phyloP scores from a whole-genome alignment of 2,113 vertebrate genomes.

The Paradoxurus hermaphroditus region DNA sequence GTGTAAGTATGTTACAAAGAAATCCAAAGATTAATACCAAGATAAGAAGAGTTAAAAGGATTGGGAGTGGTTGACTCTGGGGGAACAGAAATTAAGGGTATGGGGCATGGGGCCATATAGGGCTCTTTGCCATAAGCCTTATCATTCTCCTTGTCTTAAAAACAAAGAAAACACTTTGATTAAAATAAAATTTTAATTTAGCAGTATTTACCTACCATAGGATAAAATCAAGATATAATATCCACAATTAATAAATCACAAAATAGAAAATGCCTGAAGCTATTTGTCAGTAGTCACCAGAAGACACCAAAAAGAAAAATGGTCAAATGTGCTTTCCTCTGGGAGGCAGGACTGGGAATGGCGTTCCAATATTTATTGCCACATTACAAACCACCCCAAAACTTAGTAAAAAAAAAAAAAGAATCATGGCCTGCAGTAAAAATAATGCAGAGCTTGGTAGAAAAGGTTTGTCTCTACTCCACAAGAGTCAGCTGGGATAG shows the following conservation, averaged over 20 bases:
- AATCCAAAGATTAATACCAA: slow-evolving; percentile 2
- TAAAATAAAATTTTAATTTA: slow-evolving; percentile 6
- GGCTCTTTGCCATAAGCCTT: neutral
- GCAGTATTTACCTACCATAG: neutral
- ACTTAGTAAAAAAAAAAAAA: neutral
- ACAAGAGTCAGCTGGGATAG: too few relatives aligned
- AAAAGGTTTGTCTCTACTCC: neutral
- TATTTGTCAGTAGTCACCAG: neutral
- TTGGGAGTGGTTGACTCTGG: neutral
- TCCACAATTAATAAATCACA: neutral
- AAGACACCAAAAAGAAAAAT: neutral
- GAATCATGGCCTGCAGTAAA: neutral
- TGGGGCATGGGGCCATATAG: neutral
- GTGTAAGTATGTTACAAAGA: neutral
- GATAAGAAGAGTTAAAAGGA: neutral
- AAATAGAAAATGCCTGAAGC: neutral
- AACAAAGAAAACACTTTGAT: neutral
- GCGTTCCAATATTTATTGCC: neutral
- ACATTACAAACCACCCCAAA: neutral
- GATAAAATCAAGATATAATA: neutral
- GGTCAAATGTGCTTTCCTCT: neutral
- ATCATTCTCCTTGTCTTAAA: neutral
- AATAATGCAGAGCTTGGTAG: neutral
- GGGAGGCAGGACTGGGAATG: neutral
- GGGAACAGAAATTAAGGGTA: neutral